Evolutionary conservation across 2,888 invertebrate genomes (phyloP).

Genomic region (Platerodrilus igneus): DNA sequence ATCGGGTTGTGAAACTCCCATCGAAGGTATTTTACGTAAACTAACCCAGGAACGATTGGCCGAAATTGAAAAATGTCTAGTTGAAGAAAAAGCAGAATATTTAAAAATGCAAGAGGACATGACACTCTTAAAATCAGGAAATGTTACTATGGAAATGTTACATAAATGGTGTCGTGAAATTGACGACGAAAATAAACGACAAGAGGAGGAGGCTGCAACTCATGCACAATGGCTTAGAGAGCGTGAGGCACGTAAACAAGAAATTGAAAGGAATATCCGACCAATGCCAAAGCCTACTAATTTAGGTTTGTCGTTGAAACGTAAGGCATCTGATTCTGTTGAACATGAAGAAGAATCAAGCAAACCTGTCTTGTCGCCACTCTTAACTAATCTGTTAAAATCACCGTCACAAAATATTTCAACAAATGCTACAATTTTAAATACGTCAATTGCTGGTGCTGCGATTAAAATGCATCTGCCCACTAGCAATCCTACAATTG

Average conservation of each 20-base stretch:
- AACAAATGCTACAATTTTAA: constrained; percentile 44
- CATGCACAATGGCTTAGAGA: constrained; percentile 61
- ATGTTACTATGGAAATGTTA: constrained; percentile 66
- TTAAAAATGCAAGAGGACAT: constrained; percentile 64
- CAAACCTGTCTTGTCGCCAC: constrained; percentile 61
- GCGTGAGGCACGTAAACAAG: constrained; percentile 60
- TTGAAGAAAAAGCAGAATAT: constrained; percentile 70
- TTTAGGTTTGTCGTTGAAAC: constrained; percentile 39
- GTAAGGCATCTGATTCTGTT: constrained; percentile 42
- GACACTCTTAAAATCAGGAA: constrained; percentile 53
- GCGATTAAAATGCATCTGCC: constrained; percentile 45
- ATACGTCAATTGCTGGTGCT: constrained; percentile 46
- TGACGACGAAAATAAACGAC: constrained; percentile 66
- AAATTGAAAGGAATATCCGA: constrained; percentile 59
- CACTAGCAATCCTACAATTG: constrained; percentile 50
- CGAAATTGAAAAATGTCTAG: constrained; percentile 68
- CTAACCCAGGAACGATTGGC: constrained; percentile 72
- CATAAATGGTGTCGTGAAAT: constrained; percentile 70
- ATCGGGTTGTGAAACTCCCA: constrained; percentile 57
- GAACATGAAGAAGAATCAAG: constrained; percentile 38
- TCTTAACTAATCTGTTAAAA: constrained; percentile 78
- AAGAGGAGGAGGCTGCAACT: constrained; percentile 62
- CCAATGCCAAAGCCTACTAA: constrained; percentile 41
- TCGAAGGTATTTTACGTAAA: constrained; percentile 71
- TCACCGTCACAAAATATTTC: constrained; percentile 59